Percentiles rank a stretch among this genome's conserved stretches.
phyloP scores from a whole-genome alignment of 2,797 vertebrate genomes.

The Hafferia zeledoni region DNA sequence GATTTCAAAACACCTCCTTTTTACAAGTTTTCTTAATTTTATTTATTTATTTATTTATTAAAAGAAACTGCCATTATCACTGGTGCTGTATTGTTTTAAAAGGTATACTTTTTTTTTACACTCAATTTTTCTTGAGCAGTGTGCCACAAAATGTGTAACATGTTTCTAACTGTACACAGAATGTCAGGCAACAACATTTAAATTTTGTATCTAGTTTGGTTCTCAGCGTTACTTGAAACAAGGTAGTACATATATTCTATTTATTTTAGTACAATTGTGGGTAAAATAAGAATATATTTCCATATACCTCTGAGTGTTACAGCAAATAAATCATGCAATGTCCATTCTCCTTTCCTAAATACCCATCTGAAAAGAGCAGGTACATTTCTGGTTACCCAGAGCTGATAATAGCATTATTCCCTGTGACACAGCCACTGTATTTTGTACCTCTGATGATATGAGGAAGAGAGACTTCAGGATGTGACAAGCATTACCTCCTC shows the following conservation, averaged over 20 bases:
- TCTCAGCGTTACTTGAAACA: not conserved
- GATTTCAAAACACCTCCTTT: not conserved
- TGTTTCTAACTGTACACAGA: not conserved
- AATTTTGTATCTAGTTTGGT: not conserved
- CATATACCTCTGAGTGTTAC: not conserved
- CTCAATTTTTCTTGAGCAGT: not conserved
- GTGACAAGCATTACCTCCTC: not conserved
- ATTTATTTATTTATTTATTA: too few species aligned
- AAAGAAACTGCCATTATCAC: not conserved
- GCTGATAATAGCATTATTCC: not conserved
- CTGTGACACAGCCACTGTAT: not conserved
- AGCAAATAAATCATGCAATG: not conserved
- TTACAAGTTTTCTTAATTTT: not conserved
- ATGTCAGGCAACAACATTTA: not conserved
- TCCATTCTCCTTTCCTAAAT: not conserved
- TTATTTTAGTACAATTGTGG: not conserved
- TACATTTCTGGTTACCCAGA: not conserved
- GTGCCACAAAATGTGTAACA: not conserved
- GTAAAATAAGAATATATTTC: not conserved
- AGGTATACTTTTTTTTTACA: not conserved
- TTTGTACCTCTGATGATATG: not conserved
- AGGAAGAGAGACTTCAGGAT: not conserved
- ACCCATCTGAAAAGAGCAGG: not conserved
- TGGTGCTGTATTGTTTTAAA: not conserved
- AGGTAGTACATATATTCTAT: not conserved